phyloP scores from a whole-genome alignment of 2,797 vertebrate genomes.

The Adelosebastes latens region DNA sequence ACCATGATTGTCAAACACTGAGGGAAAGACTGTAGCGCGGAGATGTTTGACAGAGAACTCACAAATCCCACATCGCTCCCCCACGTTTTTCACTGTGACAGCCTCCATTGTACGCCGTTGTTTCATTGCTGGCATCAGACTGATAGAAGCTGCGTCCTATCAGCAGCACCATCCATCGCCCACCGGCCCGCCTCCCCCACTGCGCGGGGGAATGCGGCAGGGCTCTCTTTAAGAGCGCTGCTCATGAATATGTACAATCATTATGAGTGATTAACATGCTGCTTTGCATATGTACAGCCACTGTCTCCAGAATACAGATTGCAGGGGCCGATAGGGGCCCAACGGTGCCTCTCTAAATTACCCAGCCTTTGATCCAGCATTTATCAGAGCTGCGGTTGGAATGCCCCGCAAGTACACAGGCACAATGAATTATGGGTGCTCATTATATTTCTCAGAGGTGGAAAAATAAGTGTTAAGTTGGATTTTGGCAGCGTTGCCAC shows the following conservation, averaged over 20 bases:
- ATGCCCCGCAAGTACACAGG: conserved; percentile 56
- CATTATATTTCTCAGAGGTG: conserved; percentile 66
- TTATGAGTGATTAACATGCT: conserved; percentile 83
- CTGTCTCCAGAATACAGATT: conserved; percentile 77
- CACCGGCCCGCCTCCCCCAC: conserved; percentile 61
- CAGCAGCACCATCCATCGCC: conserved; percentile 62
- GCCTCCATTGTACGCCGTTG: conserved; percentile 52
- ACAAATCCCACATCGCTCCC: conserved; percentile 63
- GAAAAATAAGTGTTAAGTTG: conserved; percentile 35
- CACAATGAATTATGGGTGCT: conserved; percentile 76
- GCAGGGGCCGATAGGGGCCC: conserved; percentile 66
- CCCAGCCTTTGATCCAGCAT: conserved; percentile 79
- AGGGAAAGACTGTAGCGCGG: conserved; percentile 19
- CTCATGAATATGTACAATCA: conserved; percentile 85
- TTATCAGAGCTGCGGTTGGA: conserved; percentile 71
- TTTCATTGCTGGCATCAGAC: conserved; percentile 57
- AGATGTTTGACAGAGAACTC: conserved; percentile 61
- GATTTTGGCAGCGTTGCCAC: conserved; percentile 23
- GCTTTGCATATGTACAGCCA: conserved; percentile 80
- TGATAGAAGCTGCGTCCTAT: conserved; percentile 60
- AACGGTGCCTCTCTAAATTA: conserved; percentile 77
- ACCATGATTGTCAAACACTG: conserved; percentile 45
- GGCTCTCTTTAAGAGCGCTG: conserved; percentile 47
- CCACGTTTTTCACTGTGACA: conserved; percentile 54
- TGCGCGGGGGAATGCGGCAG: conserved; percentile 57